Evolutionary conservation across 2,888 invertebrate genomes (phyloP).

Genomic region (Myathropa florea): DNA sequence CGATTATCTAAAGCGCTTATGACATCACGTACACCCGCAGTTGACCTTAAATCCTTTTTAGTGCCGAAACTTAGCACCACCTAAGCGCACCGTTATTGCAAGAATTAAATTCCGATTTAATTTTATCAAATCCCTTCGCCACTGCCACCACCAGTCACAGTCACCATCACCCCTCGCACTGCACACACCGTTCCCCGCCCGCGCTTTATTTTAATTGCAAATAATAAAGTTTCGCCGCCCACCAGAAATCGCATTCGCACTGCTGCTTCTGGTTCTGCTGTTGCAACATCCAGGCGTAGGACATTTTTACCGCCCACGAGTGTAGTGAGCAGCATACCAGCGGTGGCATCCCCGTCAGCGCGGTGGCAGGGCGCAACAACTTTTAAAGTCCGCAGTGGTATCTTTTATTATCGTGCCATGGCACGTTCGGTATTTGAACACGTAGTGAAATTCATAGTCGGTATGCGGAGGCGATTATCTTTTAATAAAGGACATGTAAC

Average conservation of each 20-base stretch:
- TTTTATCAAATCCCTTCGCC: conserved; percentile 42
- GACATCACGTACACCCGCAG: background rate
- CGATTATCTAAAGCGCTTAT: background rate
- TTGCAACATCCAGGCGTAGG: background rate
- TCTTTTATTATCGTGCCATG: conserved; percentile 61
- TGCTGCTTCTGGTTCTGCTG: background rate
- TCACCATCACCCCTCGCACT: background rate
- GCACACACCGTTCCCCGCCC: background rate
- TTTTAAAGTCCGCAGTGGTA: conserved; percentile 59
- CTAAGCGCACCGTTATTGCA: conserved; percentile 23
- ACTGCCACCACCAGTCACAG: background rate
- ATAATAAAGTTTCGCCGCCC: conserved; percentile 35
- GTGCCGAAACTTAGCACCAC: conserved; percentile 30
- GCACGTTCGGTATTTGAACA: conserved; percentile 70
- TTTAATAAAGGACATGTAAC: conserved; percentile 70
- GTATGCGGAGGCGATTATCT: conserved; percentile 70
- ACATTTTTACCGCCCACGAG: background rate
- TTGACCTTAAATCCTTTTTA: conserved; percentile 9
- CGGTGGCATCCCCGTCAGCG: background rate
- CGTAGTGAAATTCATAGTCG: conserved; percentile 70
- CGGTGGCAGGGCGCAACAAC: conserved; percentile 44
- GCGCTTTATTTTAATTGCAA: conserved; percentile 62
- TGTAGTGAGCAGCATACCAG: background rate
- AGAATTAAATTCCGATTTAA: conserved; percentile 55
- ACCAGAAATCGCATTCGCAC: background rate